Base-by-base conservation (phyloP, 2,113 vertebrate genomes). In the Ranitomeya variabilis region DNA sequence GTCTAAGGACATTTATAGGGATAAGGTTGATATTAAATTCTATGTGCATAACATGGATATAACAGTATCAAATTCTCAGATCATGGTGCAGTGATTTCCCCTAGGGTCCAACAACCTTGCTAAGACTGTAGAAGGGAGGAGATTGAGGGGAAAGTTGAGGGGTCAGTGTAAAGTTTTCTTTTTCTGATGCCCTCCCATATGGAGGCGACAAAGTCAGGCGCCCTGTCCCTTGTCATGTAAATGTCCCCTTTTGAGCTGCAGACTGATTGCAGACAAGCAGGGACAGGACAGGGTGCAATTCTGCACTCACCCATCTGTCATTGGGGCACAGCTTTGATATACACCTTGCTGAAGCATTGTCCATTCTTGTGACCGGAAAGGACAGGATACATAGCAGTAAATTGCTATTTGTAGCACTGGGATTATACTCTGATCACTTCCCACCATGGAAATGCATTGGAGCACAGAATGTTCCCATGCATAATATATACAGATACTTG, bases 161-260 rank as follows among this genome's bases (percentile, higher is more conserved):
- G 84, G 76, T 82, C 83, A 11, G 91, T 91, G 89, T 90, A 90
- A 90, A 84, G 59, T 55, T 88, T 90, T 90, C 73, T 69, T 87
- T 45, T 89, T 91, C 90, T 91, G 91, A 91, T 86, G 90, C 91
- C 92, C 90, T 51, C 1, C 73, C 18, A 14, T 81, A n/a, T 90
- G 90, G 91, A 90, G 91, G 88, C 54, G 86, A 83, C 91, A 90
- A 2, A 74, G 86, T 81, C 87, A 87, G 91, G 91, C 90, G 91
- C 51, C 92, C 91, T 79, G 10, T 79, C 91, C 89, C 91, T 94
- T 94, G 92, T 92, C 90, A 94, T 94, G 93, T 91, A 93, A 94
- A 94, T 92, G 90, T 45, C 52, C 52, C 45, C 59, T 60, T 80
- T 77, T 86, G 89, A 91, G 90, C 64, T n/a, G 62, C 69, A 89